phyloP scores from a whole-genome alignment of 1,140 invertebrate species.

The Popillia japonica region DNA sequence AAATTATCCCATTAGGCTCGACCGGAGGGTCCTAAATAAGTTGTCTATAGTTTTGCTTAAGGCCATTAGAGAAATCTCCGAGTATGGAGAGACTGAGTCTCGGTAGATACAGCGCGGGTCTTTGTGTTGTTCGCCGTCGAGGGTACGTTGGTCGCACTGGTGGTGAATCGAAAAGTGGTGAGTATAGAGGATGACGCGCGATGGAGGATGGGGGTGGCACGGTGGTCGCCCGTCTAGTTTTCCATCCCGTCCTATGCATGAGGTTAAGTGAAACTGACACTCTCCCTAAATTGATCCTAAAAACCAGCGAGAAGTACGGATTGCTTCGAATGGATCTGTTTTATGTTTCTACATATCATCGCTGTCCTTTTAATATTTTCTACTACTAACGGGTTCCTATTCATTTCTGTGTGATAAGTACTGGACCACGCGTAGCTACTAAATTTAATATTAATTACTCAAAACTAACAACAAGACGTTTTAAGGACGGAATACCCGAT shows the following conservation, averaged over 20 bases:
- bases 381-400: too few relatives aligned
- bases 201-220: background rate
- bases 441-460: too few relatives aligned
- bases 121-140: conserved; percentile 1
- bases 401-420: too few relatives aligned
- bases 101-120: background rate
- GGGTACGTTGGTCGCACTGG: conserved; percentile 9
- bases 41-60: conserved; percentile 43
- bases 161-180: conserved; percentile 7
- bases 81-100: conserved; percentile 8
- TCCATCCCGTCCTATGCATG: background rate
- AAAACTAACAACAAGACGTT: too few relatives aligned
- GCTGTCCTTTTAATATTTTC: too few relatives aligned
- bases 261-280: conserved; percentile 25
- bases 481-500: too few relatives aligned
- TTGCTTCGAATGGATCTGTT: background rate
- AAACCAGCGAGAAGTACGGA: background rate
- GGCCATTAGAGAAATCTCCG: conserved; percentile 38
- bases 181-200: background rate
- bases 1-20: conserved; percentile 43
- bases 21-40: conserved; percentile 41
- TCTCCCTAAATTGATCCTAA: conserved; percentile 12
- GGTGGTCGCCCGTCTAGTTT: background rate
- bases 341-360: too few relatives aligned
- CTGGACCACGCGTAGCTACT: too few relatives aligned